Base-by-base conservation (phyloP, 2,888 invertebrate species). In the Drosophila prostipennis region DNA sequence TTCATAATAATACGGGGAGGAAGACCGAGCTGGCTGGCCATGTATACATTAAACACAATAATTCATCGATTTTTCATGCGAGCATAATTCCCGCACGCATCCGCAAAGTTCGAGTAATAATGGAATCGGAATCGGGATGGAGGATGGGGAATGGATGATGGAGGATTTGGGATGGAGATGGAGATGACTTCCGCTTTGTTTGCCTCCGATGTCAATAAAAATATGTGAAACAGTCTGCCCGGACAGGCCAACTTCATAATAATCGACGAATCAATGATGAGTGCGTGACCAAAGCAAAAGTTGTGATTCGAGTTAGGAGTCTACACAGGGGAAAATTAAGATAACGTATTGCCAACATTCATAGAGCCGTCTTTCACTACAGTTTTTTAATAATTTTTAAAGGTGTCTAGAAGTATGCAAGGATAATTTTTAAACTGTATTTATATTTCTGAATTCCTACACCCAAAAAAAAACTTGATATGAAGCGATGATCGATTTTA, bases 31-130 rank as follows among this genome's bases (percentile, higher is more conserved):
- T 61, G 70, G 74, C 29, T 29, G 1, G 78, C 59, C 78, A 71
- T 65, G 72, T 63, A 77, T 76, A 59, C 64, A 82, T 78, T 81
- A 81, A 84, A 78, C 65, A 78, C 78, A 85, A 74, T 85, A 81
- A 81, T 78, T 78, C 85, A 81, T 85, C 78, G 81, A 81, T 81
- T 81, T 81, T 82, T 57, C 69, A 74, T 74, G 76, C 51, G 51
- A 60, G 59, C 61, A 29, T 61, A 57, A 48, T 23, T 57, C 64
- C 37, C 49, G 19, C 45, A 52, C 55, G 39, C 49, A 61, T 43
- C 51, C 46, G 59, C 48, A 51, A 46, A 49, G 34, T 34, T 34
- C 34, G 34, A 34, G 42, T 26, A 6, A 55, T 65, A 51, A 65
- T 56, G 53, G 57, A 32, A 53, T 11, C 54, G 53, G 57, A 32